A percentile compares a stretch with the other conserved stretches of the same genome.
phyloP scores from a whole-genome alignment of 1,140 invertebrate genomes.

The Leguminivora glycinivorella region DNA sequence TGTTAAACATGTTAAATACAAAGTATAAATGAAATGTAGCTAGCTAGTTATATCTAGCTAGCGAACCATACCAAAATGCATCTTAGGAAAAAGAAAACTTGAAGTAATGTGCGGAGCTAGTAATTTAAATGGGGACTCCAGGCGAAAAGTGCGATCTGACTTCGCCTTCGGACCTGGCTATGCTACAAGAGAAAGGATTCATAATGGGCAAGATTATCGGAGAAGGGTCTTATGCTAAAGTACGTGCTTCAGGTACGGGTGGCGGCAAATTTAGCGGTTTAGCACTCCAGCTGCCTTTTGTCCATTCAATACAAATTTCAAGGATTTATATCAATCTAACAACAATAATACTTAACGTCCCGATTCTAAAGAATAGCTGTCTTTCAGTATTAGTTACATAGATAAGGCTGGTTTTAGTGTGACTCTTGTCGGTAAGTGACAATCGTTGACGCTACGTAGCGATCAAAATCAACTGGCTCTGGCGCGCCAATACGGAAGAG shows the following conservation, averaged over 20 bases:
- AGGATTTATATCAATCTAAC: no score
- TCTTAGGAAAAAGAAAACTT: constrained; percentile 56
- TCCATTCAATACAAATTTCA: no score
- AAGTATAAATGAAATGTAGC: neutral
- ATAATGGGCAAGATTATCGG: constrained; percentile 65
- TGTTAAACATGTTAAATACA: neutral
- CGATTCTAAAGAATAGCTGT: no score
- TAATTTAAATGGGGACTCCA: constrained; percentile 55
- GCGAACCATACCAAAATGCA: constrained; percentile 46
- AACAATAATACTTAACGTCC: no score
- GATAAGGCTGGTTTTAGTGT: no score
- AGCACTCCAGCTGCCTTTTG: neutral
- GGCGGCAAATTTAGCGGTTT: neutral
- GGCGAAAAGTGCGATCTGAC: constrained; percentile 59
- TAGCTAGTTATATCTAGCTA: neutral
- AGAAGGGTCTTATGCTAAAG: constrained; percentile 72
- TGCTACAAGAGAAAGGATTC: constrained; percentile 68
- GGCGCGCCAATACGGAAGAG: no score
- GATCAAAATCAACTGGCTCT: no score
- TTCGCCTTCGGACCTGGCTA: constrained; percentile 59
- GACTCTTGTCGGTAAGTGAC: no score
- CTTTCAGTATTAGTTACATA: no score
- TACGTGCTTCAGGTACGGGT: constrained; percentile 37
- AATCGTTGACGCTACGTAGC: no score
- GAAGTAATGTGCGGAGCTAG: constrained; percentile 33